Evolutionary conservation across 53 echinoderm and acorn worm species (phyloP).

Genomic region (Crossaster papposus): DNA sequence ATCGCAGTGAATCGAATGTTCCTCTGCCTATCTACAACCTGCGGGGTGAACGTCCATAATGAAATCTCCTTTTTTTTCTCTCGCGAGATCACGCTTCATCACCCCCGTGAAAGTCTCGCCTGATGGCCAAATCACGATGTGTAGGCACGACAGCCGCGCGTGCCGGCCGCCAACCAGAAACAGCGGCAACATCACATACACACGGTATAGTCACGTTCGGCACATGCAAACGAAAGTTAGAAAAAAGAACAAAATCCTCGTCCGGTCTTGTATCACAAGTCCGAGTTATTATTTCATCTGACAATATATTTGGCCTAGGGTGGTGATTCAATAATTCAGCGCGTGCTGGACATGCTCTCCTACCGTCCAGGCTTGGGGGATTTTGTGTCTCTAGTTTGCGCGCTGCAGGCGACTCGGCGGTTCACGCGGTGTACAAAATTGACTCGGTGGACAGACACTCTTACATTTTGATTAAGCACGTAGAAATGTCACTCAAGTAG

Average conservation of each 20-base stretch:
- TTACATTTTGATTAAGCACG: neutral
- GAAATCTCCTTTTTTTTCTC: conserved; percentile 15
- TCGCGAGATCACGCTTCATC: conserved; percentile 15
- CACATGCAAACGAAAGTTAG: neutral
- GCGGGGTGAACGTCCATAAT: neutral
- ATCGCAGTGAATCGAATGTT: neutral
- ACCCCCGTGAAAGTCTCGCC: neutral
- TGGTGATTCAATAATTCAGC: neutral
- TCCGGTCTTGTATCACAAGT: neutral
- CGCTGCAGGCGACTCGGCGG: neutral
- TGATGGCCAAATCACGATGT: neutral
- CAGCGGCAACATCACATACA: neutral
- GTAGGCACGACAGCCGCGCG: neutral
- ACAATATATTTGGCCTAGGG: neutral
- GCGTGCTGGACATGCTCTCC: neutral
- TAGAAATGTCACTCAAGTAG: neutral
- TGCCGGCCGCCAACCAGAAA: neutral
- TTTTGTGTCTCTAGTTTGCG: neutral
- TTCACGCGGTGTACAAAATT: neutral
- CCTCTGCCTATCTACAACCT: neutral
- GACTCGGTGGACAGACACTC: neutral
- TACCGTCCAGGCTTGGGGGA: neutral
- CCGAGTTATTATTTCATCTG: neutral
- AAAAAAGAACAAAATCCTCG: neutral
- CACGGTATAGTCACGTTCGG: neutral